Conservation (phyloP, 2,113 vertebrate species). For the Gulo gulo region DNA sequence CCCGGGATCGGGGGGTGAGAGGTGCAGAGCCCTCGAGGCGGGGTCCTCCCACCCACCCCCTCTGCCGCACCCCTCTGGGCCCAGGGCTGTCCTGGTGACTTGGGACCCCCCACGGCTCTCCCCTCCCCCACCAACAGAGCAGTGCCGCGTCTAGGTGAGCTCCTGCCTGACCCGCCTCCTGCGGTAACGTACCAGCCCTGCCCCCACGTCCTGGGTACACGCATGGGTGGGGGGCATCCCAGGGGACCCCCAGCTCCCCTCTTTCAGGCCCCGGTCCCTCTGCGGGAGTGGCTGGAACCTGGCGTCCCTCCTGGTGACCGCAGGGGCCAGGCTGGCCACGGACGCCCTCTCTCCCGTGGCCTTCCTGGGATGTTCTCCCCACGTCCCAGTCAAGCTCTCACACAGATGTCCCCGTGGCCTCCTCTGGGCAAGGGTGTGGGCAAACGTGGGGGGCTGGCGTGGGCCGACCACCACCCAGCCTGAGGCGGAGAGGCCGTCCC, state of each 20-base stretch:
- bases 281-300: background rate
- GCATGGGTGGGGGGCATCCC: accelerated
- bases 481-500: background rate
- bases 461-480: background rate
- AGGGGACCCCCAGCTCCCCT: background rate
- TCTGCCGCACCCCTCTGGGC: background rate
- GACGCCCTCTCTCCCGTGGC: background rate
- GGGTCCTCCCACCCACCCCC: background rate
- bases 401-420: accelerated
- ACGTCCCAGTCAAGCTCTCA: background rate
- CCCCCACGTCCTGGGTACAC: background rate
- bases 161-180: background rate
- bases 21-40: background rate
- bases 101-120: background rate
- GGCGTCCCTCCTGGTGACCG: accelerated
- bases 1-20: background rate
- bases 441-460: background rate
- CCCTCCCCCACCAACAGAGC: background rate
- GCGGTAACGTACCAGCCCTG: background rate
- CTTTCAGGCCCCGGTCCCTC: accelerated
- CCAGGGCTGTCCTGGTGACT: background rate
- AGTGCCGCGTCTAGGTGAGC: background rate
- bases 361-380: background rate
- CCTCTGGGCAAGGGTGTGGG: too few relatives aligned
- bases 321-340: accelerated